A percentile compares a stretch with the other conserved stretches of the same genome.
Conservation (phyloP, 2,113 vertebrate species). For the Cheilinus undulatus region DNA sequence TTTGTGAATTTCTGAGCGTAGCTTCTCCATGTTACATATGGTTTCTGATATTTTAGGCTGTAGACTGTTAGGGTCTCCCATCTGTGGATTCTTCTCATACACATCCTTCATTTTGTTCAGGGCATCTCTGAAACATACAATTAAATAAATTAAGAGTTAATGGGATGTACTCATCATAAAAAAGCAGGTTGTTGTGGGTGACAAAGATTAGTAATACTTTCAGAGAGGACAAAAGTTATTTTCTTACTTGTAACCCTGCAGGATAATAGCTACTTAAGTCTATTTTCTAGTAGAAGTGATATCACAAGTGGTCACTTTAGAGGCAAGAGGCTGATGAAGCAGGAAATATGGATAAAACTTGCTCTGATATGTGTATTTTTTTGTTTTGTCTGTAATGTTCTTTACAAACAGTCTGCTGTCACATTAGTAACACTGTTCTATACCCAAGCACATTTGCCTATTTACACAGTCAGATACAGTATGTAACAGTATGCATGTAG, state of each 20-base stretch:
- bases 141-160: background rate
- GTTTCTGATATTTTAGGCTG: slow-evolving; percentile 97
- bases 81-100: slow-evolving; percentile 98
- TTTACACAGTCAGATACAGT: no score
- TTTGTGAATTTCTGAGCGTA: slow-evolving; percentile 96
- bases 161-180: background rate
- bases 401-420: no score
- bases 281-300: no score
- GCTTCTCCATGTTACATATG: slow-evolving; percentile 94
- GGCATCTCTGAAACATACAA: slow-evolving; percentile 87
- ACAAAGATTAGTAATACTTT: background rate
- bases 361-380: no score
- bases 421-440: no score
- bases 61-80: slow-evolving; percentile 96
- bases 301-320: no score
- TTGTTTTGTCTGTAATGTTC: no score
- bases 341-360: no score
- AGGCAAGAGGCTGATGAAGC: no score
- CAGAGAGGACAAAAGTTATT: no score
- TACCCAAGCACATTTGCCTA: no score
- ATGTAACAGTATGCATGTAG: no score
- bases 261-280: background rate
- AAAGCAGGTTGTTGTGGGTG: background rate
- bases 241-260: background rate
- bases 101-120: slow-evolving; percentile 99